A percentile compares a stretch with the other conserved stretches of the same genome.
Evolutionary conservation across 1,140 invertebrate genomes (phyloP).

Genomic region (Protaetia brevitarsis): DNA sequence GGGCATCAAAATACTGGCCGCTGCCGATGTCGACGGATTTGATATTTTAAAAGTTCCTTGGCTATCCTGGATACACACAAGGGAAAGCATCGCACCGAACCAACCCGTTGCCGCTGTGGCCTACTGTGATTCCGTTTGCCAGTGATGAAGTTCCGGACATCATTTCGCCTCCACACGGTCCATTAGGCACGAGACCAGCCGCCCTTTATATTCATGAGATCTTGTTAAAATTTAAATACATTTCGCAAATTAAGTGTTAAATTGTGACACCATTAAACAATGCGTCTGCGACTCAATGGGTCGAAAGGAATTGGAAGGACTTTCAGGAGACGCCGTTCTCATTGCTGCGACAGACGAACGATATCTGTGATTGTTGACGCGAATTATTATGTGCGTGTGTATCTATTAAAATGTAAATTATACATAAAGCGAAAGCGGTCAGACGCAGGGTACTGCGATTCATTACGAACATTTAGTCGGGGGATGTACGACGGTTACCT

Average conservation of each 20-base stretch:
- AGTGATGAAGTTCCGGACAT: too few relatives aligned
- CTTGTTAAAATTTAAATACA: conserved; percentile 29
- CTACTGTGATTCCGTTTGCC: too few relatives aligned
- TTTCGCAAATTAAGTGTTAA: conserved; percentile 29
- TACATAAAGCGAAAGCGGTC: neutral
- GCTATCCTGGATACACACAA: neutral
- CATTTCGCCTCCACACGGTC: neutral
- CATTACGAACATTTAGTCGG: neutral
- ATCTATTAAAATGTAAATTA: conserved; percentile 19
- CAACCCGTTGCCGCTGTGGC: too few relatives aligned
- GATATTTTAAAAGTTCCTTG: neutral
- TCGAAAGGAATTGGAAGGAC: conserved; percentile 25
- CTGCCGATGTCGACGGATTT: neutral
- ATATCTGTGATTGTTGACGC: conserved; percentile 16
- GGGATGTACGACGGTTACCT: too few relatives aligned
- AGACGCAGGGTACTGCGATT: neutral
- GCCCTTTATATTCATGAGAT: conserved; percentile 18
- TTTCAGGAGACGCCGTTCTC: conserved; percentile 15
- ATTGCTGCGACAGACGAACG: neutral
- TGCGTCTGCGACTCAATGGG: conserved; percentile 24
- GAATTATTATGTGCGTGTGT: neutral
- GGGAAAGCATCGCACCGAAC: neutral
- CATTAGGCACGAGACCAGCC: neutral
- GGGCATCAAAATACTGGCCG: neutral
- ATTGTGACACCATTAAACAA: conserved; percentile 28